Conservation (phyloP, 1,140 invertebrate species). For the Periplaneta americana region DNA sequence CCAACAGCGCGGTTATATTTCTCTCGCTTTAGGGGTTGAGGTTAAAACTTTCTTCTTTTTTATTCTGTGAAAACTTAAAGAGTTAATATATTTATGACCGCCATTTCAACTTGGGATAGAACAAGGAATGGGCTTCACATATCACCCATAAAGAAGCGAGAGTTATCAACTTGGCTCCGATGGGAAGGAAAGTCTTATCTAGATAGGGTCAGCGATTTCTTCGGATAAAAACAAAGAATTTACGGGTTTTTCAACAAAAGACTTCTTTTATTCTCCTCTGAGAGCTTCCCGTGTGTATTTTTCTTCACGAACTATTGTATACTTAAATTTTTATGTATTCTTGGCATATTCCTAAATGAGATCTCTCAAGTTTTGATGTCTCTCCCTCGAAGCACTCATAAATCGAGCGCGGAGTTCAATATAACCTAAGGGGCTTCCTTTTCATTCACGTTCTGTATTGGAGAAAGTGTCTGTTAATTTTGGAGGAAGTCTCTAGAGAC, state of each 20-base stretch:
- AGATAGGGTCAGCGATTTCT: background rate
- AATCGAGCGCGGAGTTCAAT: no score
- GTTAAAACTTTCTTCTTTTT: background rate
- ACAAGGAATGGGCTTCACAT: background rate
- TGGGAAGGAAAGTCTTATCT: background rate
- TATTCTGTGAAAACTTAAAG: background rate
- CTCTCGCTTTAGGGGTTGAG: background rate
- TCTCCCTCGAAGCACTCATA: background rate
- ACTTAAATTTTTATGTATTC: background rate
- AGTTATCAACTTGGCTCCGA: background rate
- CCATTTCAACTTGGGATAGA: background rate
- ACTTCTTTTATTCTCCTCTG: background rate
- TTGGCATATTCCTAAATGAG: background rate
- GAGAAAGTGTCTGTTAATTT: no score
- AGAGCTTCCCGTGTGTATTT: background rate
- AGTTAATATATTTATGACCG: background rate
- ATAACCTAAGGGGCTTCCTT: no score
- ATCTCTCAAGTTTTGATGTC: background rate
- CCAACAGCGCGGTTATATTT: background rate
- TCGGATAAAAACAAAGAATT: background rate
- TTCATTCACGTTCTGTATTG: no score
- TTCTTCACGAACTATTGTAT: background rate
- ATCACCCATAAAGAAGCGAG: background rate
- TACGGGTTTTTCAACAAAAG: background rate
- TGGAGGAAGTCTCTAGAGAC: no score